Evolutionary conservation across 2,797 vertebrate species (phyloP).

Genomic region (Silurus lanzhouensis): DNA sequence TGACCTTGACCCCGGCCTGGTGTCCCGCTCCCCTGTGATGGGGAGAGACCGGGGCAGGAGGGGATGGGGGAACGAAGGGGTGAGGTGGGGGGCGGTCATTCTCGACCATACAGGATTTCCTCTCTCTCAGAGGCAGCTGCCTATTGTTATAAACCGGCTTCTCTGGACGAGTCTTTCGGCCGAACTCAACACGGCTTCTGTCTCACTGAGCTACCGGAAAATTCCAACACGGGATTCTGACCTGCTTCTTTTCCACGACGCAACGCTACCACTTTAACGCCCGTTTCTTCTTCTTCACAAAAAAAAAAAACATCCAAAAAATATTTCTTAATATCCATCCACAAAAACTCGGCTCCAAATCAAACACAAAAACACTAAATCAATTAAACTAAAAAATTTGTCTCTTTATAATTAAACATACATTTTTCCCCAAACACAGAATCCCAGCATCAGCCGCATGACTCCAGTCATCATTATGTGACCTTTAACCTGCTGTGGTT

Average conservation of each 20-base stretch:
- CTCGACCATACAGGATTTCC: conserved; percentile 82
- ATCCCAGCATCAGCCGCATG: background rate
- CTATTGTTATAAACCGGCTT: conserved; percentile 76
- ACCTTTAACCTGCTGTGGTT: background rate
- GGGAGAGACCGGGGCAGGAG: conserved; percentile 38
- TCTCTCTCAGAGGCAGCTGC: conserved; percentile 70
- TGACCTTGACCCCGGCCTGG: conserved; percentile 73
- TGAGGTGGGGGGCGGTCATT: conserved; percentile 65
- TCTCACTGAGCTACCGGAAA: conserved; percentile 44
- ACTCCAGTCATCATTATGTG: too few relatives aligned
- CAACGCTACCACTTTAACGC: too few relatives aligned
- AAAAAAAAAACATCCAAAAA: background rate
- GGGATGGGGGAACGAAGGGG: conserved; percentile 21
- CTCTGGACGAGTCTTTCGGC: conserved; percentile 61
- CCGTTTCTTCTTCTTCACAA: too few relatives aligned
- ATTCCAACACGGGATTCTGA: conserved; percentile 8
- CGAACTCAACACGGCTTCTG: conserved; percentile 18
- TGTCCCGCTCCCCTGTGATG: conserved; percentile 56
- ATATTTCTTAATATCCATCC: background rate
- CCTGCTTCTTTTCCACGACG: background rate
- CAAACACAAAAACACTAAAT: background rate
- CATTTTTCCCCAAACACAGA: too few relatives aligned
- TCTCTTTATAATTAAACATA: background rate
- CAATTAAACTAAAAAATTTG: background rate
- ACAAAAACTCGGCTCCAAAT: background rate